Percentiles rank a stretch among this genome's conserved stretches.
These are phyloP conservation scores for Apis florea DNA, from an alignment of 1,140 invertebrate genomes.

Conservation along the genomic window DNA sequence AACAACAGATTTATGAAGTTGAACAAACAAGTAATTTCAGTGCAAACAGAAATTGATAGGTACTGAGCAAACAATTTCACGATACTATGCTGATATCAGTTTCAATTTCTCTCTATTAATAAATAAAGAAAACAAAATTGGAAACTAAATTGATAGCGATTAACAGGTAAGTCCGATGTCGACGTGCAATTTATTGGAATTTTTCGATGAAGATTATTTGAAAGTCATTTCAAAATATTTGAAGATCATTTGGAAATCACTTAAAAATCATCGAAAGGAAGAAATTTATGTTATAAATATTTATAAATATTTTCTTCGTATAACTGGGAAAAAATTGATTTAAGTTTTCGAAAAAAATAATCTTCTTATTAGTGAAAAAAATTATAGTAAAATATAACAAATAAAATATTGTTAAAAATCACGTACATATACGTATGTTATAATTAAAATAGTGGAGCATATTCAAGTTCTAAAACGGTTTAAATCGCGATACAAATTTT, in stretches of 20 bases:
- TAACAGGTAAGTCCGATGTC: constrained; percentile 9
- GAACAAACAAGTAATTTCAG: neutral
- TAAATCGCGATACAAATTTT: neutral
- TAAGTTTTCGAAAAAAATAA: no score
- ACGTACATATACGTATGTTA: no score
- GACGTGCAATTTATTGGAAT: constrained; percentile 3
- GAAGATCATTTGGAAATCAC: no score
- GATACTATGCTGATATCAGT: neutral
- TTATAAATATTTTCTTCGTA: no score
- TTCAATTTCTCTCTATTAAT: constrained; percentile 1
- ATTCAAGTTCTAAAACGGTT: neutral
- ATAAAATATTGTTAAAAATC: no score
- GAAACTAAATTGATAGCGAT: constrained; percentile 28
- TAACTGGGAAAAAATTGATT: no score
- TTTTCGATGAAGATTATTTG: neutral
- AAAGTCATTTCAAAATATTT: neutral
- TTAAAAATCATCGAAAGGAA: no score
- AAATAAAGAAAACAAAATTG: neutral
- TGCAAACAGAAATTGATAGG: no score
- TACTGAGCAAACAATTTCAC: neutral
- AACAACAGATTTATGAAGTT: neutral
- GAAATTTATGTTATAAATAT: no score
- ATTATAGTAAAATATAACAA: no score
- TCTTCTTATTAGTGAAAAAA: no score
- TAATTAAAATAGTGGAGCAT: no score